Conservation (phyloP, 2,113 vertebrate species). For the Mustelus asterias region DNA sequence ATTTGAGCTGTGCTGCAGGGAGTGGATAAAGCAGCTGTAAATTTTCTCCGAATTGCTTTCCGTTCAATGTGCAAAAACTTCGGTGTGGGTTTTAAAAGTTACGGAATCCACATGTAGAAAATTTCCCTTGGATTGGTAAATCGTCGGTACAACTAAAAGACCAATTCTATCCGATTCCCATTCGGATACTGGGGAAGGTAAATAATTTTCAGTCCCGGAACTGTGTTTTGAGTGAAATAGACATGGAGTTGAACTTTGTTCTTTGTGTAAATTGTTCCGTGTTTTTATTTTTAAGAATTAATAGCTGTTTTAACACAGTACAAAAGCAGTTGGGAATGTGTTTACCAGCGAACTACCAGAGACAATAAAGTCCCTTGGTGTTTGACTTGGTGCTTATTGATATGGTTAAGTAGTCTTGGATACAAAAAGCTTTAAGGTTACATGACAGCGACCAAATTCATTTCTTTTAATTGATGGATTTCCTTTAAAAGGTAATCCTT, state of each 20-base stretch:
- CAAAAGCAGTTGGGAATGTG: not conserved
- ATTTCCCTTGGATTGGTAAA: not conserved
- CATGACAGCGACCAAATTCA: not conserved
- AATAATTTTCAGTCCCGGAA: not conserved
- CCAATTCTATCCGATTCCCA: constrained; percentile 11
- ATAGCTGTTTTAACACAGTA: not conserved
- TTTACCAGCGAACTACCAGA: not conserved
- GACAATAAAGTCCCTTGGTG: not conserved
- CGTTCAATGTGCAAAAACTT: not conserved
- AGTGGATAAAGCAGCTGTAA: not conserved
- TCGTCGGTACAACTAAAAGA: not conserved
- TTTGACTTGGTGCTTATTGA: not conserved
- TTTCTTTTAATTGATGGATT: not conserved
- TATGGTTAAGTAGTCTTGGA: not conserved
- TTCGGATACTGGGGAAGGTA: not conserved
- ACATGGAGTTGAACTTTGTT: not conserved
- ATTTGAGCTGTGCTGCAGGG: not conserved
- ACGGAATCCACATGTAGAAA: not conserved
- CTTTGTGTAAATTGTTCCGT: not conserved
- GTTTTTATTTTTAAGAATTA: not conserved
- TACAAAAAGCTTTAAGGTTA: not conserved
- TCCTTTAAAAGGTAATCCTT: not conserved
- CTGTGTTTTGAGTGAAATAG: not conserved
- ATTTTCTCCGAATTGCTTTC: not conserved
- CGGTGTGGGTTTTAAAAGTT: not conserved